Evolutionary conservation across 2,888 invertebrate species (phyloP).

Genomic region (Cheilosia scutellata): DNA sequence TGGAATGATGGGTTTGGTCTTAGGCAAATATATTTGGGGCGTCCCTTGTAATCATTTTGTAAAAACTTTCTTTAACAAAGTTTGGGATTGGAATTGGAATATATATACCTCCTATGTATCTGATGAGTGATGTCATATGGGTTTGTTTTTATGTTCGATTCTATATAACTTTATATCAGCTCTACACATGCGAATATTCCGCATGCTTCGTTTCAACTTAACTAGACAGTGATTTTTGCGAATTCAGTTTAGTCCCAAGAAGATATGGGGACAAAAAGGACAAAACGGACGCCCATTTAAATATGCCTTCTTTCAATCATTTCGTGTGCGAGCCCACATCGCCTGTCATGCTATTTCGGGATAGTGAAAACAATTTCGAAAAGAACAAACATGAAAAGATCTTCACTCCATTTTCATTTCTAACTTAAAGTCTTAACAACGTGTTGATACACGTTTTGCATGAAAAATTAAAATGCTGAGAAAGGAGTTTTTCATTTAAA

Average conservation of each 20-base stretch:
- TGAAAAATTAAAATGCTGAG: too few species aligned
- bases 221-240: background rate
- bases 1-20: background rate
- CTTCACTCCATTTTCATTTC: background rate
- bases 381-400: background rate
- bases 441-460: too few species aligned
- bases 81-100: background rate
- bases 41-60: slow-evolving; percentile 8
- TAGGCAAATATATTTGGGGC: background rate
- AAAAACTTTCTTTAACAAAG: background rate
- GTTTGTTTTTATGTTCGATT: background rate
- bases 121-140: slow-evolving; percentile 5
- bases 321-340: slow-evolving; percentile 29
- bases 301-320: slow-evolving; percentile 46
- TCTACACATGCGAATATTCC: slow-evolving; percentile 15
- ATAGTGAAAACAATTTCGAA: slow-evolving; percentile 24
- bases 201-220: background rate
- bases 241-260: slow-evolving; percentile 27
- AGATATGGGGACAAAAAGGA: slow-evolving; percentile 35
- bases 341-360: slow-evolving; percentile 23
- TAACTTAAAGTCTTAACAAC: too few species aligned
- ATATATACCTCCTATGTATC: background rate
- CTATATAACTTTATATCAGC: background rate
- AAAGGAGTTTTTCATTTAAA: background rate
- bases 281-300: slow-evolving; percentile 34